These are phyloP conservation scores for Uropsilus gracilis DNA, from an alignment of 2,113 vertebrate species.

Conservation along the genomic window DNA sequence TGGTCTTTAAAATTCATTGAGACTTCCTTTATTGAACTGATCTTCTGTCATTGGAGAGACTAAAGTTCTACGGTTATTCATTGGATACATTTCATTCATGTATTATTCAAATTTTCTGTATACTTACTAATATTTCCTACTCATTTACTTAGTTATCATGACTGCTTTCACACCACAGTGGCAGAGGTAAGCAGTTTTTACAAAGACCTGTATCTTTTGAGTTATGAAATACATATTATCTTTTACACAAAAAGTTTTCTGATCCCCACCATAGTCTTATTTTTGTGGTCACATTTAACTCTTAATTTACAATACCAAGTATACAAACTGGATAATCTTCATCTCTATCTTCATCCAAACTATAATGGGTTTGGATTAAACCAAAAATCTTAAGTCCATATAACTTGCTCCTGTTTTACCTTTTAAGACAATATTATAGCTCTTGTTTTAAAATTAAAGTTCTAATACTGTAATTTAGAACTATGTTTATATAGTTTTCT, in stretches of 20 bases:
- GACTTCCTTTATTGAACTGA: neutral
- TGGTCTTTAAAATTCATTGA: neutral
- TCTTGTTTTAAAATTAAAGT: neutral
- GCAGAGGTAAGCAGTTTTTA: neutral
- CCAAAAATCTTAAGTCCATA: neutral
- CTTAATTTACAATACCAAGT: neutral
- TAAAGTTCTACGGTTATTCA: neutral
- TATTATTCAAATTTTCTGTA: neutral
- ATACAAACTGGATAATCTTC: neutral
- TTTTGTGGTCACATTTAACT: neutral
- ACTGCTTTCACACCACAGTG: neutral
- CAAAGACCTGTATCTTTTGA: neutral
- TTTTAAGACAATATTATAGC: no score
- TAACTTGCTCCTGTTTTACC: neutral
- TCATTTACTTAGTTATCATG: neutral
- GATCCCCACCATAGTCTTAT: neutral
- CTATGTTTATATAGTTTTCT: neutral
- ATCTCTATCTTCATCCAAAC: neutral
- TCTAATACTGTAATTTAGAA: neutral
- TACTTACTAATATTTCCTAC: neutral
- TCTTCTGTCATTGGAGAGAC: neutral
- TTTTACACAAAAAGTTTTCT: neutral
- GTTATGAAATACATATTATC: neutral
- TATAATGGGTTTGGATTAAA: neutral
- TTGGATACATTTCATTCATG: neutral